Percentiles rank a stretch among this genome's conserved stretches.
These are phyloP conservation scores for Lochmaea capreae DNA, from an alignment of 2,888 invertebrate genomes.

Conservation along the genomic window DNA sequence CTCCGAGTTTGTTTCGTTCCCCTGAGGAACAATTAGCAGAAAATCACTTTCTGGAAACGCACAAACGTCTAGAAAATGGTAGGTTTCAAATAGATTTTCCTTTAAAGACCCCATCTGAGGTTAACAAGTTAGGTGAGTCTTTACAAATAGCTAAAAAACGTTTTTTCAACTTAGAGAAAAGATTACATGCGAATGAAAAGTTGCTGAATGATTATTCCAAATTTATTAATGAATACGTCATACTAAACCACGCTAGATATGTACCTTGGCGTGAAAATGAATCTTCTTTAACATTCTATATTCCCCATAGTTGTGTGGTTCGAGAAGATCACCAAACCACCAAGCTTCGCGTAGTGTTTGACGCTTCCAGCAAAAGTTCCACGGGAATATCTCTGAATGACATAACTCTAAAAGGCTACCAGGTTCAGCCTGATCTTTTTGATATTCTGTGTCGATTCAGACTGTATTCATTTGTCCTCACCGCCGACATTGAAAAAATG, in stretches of 20 bases:
- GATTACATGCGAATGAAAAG: background rate
- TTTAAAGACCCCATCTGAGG: background rate
- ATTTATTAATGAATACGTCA: conserved; percentile 5
- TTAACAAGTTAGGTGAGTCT: background rate
- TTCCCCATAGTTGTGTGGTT: conserved; percentile 10
- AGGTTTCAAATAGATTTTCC: background rate
- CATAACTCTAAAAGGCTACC: conserved; percentile 4
- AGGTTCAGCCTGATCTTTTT: background rate
- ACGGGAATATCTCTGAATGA: background rate
- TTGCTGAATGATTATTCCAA: conserved; percentile 1
- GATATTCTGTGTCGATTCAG: background rate
- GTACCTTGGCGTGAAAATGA: background rate
- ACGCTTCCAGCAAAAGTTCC: conserved; percentile 4
- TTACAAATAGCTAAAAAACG: background rate
- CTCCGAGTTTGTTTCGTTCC: background rate
- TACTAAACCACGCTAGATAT: conserved; percentile 1
- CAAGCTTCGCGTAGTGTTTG: background rate
- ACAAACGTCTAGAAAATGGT: conserved; percentile 2
- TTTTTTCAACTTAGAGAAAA: background rate
- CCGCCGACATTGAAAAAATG: no score
- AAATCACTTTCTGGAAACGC: conserved; percentile 9
- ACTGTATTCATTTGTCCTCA: background rate
- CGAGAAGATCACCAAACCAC: conserved; percentile 1
- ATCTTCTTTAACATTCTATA: background rate
- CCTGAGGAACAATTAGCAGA: conserved; percentile 11